phyloP scores from a whole-genome alignment of 2,888 invertebrate species.

The Sclerodermus sp. region DNA sequence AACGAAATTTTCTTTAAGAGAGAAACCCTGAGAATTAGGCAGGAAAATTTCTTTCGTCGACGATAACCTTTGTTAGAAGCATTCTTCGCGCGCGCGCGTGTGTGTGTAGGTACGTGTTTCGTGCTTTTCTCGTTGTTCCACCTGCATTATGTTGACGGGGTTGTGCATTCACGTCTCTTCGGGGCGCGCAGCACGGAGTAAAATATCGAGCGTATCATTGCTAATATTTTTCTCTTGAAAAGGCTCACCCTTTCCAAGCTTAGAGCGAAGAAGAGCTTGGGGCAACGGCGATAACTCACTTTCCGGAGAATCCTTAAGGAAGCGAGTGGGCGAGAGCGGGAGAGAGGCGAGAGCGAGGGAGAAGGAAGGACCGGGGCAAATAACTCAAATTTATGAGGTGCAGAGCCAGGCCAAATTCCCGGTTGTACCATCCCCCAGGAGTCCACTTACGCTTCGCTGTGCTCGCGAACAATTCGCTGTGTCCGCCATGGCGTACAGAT shows the following conservation, averaged over 20 bases:
- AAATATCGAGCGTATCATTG: conserved; percentile 35
- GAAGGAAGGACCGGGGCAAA: conserved; percentile 27
- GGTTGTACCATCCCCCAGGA: conserved; percentile 45
- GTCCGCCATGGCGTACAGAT: background rate
- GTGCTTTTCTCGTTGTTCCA: too few relatives aligned
- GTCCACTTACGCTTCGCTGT: conserved; percentile 44
- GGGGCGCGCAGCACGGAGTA: conserved; percentile 17
- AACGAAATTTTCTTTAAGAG: too few relatives aligned
- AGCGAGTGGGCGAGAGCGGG: conserved; percentile 29
- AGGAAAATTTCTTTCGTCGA: too few relatives aligned
- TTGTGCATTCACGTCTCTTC: conserved; percentile 13
- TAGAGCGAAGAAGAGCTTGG: conserved; percentile 14
- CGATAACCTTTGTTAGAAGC: too few relatives aligned
- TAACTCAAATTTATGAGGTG: conserved; percentile 53
- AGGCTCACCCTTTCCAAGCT: conserved; percentile 12
- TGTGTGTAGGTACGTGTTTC: too few relatives aligned
- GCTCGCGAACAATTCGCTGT: conserved; percentile 17
- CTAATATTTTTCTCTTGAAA: conserved; percentile 33
- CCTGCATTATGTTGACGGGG: too few relatives aligned
- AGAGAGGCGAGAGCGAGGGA: conserved; percentile 25
- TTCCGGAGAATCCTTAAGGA: conserved; percentile 34
- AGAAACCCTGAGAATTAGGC: too few relatives aligned
- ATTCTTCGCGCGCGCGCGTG: too few relatives aligned
- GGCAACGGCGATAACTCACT: conserved; percentile 33
- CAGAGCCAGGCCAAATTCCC: conserved; percentile 50